Conservation (phyloP, 2,113 vertebrate species). For the Dinomys branickii region DNA sequence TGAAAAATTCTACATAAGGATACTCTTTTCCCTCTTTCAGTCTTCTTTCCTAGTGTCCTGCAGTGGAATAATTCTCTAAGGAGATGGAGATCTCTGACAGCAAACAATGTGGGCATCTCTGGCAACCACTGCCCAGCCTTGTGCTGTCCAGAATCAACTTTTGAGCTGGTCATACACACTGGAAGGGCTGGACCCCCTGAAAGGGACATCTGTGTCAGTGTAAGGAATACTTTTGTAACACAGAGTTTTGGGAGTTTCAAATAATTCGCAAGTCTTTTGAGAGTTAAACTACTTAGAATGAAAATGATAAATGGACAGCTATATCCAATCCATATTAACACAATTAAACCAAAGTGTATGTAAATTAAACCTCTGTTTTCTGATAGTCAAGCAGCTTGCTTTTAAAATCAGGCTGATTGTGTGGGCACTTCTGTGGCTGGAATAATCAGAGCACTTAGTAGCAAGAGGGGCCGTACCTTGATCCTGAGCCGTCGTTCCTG, state of each 20-base stretch:
- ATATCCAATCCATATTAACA: not conserved
- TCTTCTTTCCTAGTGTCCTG: not conserved
- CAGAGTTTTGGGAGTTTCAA: not conserved
- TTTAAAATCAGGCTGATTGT: not conserved
- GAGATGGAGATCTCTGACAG: not conserved
- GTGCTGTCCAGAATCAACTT: not conserved
- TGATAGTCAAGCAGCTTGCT: slow-evolving; percentile 5
- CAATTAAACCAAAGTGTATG: not conserved
- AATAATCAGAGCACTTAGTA: not conserved
- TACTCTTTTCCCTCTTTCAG: not conserved
- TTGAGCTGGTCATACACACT: not conserved
- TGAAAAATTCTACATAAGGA: not conserved
- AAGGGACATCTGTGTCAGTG: not conserved
- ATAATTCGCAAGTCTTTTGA: not conserved
- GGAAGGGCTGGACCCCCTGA: not conserved
- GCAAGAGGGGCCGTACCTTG: slow-evolving; percentile 88
- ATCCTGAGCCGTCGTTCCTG: slow-evolving; percentile 89
- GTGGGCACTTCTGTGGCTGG: not conserved
- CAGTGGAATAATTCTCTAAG: not conserved
- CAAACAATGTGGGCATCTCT: not conserved
- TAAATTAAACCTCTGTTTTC: not conserved
- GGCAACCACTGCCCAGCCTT: not conserved
- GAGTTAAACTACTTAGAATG: slow-evolving; percentile 12
- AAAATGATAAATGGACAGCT: not conserved
- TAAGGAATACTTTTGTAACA: not conserved